Percentiles rank a stretch among this genome's conserved stretches.
Evolutionary conservation across 2,113 vertebrate species (phyloP).

Genomic region (Trematomus loennbergii): DNA sequence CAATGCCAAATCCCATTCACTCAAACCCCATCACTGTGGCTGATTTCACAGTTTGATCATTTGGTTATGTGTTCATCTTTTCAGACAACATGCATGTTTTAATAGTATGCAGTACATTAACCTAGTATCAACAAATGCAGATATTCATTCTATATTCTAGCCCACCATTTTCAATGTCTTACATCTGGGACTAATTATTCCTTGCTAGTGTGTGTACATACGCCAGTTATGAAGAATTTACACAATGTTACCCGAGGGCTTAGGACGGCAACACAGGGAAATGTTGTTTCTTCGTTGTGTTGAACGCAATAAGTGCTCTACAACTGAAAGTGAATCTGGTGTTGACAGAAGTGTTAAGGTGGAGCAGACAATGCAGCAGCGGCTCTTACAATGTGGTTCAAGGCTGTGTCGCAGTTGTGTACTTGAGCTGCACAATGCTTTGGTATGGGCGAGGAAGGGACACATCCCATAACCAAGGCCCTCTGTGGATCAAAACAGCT

Average conservation of each 20-base stretch:
- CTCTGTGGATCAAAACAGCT: conserved; percentile 38
- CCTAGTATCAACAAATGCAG: neutral
- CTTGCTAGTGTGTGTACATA: conserved; percentile 5
- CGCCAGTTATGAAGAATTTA: conserved; percentile 3
- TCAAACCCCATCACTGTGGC: neutral
- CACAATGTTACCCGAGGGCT: conserved; percentile 5
- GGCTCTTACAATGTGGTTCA: conserved; percentile 79
- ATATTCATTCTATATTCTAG: neutral
- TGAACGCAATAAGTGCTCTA: conserved; percentile 47
- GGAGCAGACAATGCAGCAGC: conserved; percentile 71
- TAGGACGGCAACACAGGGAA: conserved; percentile 49
- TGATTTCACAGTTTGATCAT: neutral
- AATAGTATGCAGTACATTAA: neutral
- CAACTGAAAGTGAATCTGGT: conserved; percentile 64
- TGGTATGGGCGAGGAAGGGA: conserved; percentile 70
- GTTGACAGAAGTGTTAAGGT: conserved; percentile 63
- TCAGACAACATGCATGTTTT: neutral
- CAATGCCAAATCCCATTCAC: neutral
- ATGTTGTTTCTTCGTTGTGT: conserved; percentile 27
- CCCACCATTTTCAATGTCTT: neutral
- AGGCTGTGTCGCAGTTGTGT: conserved; percentile 79
- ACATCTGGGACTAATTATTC: conserved; percentile 12
- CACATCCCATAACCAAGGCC: conserved; percentile 57
- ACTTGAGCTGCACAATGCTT: conserved; percentile 79
- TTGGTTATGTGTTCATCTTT: neutral